Base-by-base conservation (phyloP, 2,888 invertebrate species). In the Perdita meconis region DNA sequence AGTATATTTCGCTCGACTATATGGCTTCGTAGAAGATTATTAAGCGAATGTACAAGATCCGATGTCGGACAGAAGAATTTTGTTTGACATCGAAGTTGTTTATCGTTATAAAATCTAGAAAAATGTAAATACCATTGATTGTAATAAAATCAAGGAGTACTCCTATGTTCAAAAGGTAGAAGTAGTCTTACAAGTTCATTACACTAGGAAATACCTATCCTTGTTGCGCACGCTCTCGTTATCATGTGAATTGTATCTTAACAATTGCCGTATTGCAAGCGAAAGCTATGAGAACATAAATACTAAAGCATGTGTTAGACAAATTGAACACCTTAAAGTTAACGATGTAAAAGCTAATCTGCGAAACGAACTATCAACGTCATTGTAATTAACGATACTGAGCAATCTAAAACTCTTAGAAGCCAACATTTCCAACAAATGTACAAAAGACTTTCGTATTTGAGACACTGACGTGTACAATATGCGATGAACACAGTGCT, bases 41-140 rank as follows among this genome's bases (percentile, higher is more conserved):
- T 30, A 64, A 74, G 50, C 51, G 16, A 72, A 72, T 42, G 26
- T 53, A 53, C 63, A 71, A 50, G 19, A n/a, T n/a, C 42, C 12
- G 42, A 6, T 16, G 59, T 59, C 24, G n/a, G 16, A 73, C 40
- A 55, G 22, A 44, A 0, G 19, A 40, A 34, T 44, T 47, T 55
- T 34, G n/a, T 30, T 12, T 44, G 30, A 59, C 34, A 65, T 40
- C 8, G 8, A 60, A 12, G 40, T 50, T 66, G 12, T 53, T 26
- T n/a, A 16, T 51, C 34, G 13, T 66, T 70, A 77, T 77, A 76
- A 63, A 77, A 76, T 57, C 61, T 76, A 76, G 61, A 76, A 76
- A 68, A 76, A 64, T 76, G 53, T 68, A 68, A 59, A 77, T 40
- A n/a, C 34, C 44, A 64, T 51, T 50, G 22, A 47, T 51, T 30